These are phyloP conservation scores for Morbakka virulenta DNA, from an alignment of 30 jellyfish, hydroid and myxozoan species.

Conservation along the genomic window DNA sequence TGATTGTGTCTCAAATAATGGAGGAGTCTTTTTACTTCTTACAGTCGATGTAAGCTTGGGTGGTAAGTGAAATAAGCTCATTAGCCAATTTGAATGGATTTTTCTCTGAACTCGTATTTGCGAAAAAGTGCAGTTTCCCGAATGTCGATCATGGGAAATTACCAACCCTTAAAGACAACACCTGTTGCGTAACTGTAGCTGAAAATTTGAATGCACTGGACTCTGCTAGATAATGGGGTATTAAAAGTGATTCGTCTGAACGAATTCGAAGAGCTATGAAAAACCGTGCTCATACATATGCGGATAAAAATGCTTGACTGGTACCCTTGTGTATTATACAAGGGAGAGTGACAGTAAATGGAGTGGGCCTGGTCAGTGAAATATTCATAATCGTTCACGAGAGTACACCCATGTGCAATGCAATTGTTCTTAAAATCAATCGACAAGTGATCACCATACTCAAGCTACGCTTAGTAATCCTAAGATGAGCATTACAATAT, in stretches of 20 bases:
- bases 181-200: conserved; percentile 33
- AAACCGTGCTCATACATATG: conserved; percentile 45
- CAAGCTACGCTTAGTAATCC: no score
- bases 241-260: conserved; percentile 49
- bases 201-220: conserved; percentile 58
- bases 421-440: no score
- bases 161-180: conserved; percentile 42
- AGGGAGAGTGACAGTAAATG: no score
- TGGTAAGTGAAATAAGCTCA: conserved; percentile 57
- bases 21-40: conserved; percentile 16
- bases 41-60: conserved; percentile 19
- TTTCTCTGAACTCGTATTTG: conserved; percentile 44
- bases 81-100: conserved; percentile 31
- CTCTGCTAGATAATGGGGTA: conserved; percentile 29
- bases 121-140: conserved; percentile 46
- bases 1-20: conserved; percentile 20
- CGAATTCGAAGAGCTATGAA: conserved; percentile 49
- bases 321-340: no score
- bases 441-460: no score
- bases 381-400: no score
- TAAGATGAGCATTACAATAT: no score
- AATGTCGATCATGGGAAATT: conserved; percentile 20
- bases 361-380: no score
- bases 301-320: conserved; percentile 16
- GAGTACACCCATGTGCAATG: no score